Base-by-base conservation (phyloP, 2,113 vertebrate genomes). In the Chaetorhynchus papuensis region DNA sequence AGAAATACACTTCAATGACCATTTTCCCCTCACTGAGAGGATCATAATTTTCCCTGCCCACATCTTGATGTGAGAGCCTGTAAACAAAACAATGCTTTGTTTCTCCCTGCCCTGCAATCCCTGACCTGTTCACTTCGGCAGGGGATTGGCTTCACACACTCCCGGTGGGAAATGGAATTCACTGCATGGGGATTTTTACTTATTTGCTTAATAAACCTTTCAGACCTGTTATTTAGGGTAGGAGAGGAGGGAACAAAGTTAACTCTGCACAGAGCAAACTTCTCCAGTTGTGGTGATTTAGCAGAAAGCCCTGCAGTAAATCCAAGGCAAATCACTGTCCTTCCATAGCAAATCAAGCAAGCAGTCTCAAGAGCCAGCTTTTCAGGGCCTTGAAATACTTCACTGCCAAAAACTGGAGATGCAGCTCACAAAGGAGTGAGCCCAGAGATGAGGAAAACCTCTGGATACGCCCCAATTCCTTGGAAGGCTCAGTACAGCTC, bases 121-220 rank as follows among this genome's bases (percentile, higher is more conserved):
- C 87, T 39, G 37, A 59, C 35, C 53, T 9, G 15, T 8, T 85
- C 7, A 0, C 56, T 52, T 78, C 69, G 71, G 74, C 70, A 96
- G 35, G 37, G 3, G 49, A 82, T 11, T 20, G 57, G 64, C 66
- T 91, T 44, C 68, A 86, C 45, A 6, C 4, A 10, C 33, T 72
- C 76, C 91, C 85, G 50, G 14, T 23, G 21, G 59, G 27, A 93
- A 80, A 94, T 28, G 33, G 41, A 83, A 91, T 65, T 90, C 35
- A 26, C 56, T 54, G 47, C 75, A 81, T 56, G 30, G 17, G 24
- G 39, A 63, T 47, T 78, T 96, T 74, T 47, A 83, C 86, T 93
- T 72, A 60, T 60, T 89, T 86, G 79, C 84, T 80, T 94, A 90
- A 69, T 93, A 95, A 93, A 91, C 45, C 42, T 81, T 88, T 90